These are phyloP conservation scores for Ectemnius cavifrons DNA, from an alignment of 2,888 invertebrate species.

Conservation along the genomic window DNA sequence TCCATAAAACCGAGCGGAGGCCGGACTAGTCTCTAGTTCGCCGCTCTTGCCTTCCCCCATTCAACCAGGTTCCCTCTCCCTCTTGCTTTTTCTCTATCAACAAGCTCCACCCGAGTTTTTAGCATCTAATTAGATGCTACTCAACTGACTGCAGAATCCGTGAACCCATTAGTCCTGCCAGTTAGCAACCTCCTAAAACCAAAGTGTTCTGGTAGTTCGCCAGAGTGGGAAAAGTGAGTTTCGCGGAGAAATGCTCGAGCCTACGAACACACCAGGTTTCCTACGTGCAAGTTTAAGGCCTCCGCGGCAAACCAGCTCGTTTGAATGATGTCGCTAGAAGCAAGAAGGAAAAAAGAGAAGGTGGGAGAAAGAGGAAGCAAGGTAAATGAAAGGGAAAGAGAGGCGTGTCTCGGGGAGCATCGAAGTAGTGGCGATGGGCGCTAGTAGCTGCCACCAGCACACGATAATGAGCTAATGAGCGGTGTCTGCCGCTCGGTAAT, in stretches of 20 bases:
- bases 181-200: too few species aligned
- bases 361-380: conserved; percentile 16
- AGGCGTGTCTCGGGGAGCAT: neutral
- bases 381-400: conserved; percentile 11
- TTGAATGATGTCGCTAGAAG: neutral
- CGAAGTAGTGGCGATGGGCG: conserved; percentile 16
- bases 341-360: conserved; percentile 31
- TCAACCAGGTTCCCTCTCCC: neutral
- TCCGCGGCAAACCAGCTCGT: too few species aligned
- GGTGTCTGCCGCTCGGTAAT: conserved; percentile 58
- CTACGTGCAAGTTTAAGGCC: too few species aligned
- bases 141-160: too few species aligned
- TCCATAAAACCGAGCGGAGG: conserved; percentile 33
- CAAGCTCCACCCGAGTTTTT: neutral
- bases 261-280: too few species aligned
- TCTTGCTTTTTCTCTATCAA: neutral
- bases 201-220: too few species aligned
- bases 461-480: conserved; percentile 62
- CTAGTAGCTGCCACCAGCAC: conserved; percentile 40
- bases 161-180: too few species aligned
- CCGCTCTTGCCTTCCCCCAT: conserved; percentile 3
- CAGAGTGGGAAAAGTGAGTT: too few species aligned
- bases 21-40: conserved; percentile 27
- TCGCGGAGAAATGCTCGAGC: too few species aligned
- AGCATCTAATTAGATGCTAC: too few species aligned